Conservation (phyloP, 1,140 invertebrate species). For the Radopholus similis region DNA sequence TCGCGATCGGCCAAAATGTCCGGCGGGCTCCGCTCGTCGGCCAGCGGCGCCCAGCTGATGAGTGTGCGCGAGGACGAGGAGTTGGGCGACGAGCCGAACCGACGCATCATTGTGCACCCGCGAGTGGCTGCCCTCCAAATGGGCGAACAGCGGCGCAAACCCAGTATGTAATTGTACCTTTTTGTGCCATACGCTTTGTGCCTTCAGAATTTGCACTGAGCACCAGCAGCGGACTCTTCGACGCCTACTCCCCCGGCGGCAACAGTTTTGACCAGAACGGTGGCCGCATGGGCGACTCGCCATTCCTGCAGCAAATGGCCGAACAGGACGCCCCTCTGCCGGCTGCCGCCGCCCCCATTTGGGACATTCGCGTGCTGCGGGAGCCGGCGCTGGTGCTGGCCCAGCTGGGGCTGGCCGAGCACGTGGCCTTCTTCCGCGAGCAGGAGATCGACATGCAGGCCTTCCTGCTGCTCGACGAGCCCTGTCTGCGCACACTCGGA, state of each 20-base stretch:
- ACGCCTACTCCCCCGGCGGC: conserved; percentile 4
- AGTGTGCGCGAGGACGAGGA: not conserved
- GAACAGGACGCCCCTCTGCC: conserved; percentile 13
- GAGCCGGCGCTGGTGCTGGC: conserved; percentile 54
- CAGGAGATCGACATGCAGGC: conserved; percentile 60
- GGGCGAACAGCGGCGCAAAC: not conserved
- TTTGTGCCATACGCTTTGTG: not conserved
- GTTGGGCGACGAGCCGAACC: not conserved
- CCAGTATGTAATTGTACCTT: not conserved
- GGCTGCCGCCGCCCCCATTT: conserved; percentile 28
- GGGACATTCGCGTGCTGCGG: conserved; percentile 49
- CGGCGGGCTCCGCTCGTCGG: not conserved
- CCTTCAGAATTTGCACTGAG: conserved; percentile 8
- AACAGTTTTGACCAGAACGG: not conserved
- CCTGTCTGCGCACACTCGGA: conserved; percentile 54
- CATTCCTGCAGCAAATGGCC: not conserved
- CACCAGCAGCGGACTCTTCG: not conserved
- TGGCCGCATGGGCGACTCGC: not conserved
- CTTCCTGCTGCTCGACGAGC: conserved; percentile 56
- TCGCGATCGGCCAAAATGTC: not conserved
- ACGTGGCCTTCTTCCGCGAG: conserved; percentile 50
- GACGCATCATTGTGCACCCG: conserved; percentile 10
- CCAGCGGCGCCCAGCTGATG: not conserved
- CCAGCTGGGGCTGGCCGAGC: conserved; percentile 54
- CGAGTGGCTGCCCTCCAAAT: conserved; percentile 12